These are phyloP conservation scores for Aix galericulata DNA, from an alignment of 2,113 vertebrate genomes.

Conservation along the genomic window DNA sequence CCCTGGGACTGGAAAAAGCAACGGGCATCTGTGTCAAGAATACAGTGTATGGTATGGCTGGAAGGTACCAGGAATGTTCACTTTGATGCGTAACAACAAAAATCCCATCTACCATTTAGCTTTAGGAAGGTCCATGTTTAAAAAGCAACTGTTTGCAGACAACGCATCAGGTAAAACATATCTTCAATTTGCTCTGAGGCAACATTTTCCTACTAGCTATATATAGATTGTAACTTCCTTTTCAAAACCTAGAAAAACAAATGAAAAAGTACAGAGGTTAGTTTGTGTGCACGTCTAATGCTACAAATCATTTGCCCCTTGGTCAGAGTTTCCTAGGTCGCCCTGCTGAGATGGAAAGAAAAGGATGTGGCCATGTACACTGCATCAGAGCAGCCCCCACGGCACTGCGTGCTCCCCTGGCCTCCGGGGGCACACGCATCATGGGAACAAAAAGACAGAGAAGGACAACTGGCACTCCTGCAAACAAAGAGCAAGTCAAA, in stretches of 20 bases:
- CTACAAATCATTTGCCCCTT: not conserved
- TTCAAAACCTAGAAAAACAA: not conserved
- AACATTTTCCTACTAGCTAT: conserved; percentile 21
- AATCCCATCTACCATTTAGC: not conserved
- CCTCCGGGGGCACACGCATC: rapidly evolving
- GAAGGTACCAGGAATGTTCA: not conserved
- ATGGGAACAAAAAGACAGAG: not conserved
- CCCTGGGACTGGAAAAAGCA: not conserved
- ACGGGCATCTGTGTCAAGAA: not conserved
- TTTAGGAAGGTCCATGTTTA: not conserved
- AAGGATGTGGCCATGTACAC: not conserved
- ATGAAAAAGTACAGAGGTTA: not conserved
- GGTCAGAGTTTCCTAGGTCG: not conserved
- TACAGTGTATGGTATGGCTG: not conserved
- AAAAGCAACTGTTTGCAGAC: not conserved
- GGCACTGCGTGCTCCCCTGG: not conserved
- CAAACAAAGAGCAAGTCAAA: not conserved
- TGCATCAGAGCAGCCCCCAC: not conserved
- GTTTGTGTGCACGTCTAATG: not conserved
- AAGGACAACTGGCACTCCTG: rapidly evolving
- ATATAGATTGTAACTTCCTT: not conserved
- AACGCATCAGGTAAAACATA: not conserved
- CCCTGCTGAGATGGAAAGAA: not conserved
- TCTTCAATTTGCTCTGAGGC: not conserved
- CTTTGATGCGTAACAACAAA: not conserved